phyloP scores from a whole-genome alignment of 2,113 vertebrate species.

The Macquaria australasica region DNA sequence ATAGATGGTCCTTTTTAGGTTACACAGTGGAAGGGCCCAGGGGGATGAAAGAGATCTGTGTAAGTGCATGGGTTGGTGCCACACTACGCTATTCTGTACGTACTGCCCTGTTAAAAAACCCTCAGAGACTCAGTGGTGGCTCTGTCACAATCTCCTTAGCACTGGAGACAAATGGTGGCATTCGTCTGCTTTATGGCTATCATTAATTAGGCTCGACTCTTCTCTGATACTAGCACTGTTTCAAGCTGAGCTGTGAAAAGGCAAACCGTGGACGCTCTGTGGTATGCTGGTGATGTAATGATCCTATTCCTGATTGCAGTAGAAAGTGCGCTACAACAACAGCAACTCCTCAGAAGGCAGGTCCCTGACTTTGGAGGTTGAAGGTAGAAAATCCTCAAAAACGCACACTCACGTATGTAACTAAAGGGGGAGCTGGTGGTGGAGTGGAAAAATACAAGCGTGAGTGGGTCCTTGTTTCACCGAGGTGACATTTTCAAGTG shows the following conservation, averaged over 20 bases:
- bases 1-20: conserved; percentile 70
- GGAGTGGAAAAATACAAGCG: conserved; percentile 65
- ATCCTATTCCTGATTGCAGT: conserved; percentile 18
- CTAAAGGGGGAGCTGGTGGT: conserved; percentile 31
- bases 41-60: conserved; percentile 57
- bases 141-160: conserved; percentile 63
- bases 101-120: conserved; percentile 36
- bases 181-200: conserved; percentile 65
- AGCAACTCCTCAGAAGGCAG: conserved; percentile 1
- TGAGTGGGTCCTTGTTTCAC: conserved; percentile 77
- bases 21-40: conserved; percentile 51
- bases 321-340: neutral
- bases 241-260: conserved; percentile 48
- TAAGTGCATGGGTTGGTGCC: conserved; percentile 57
- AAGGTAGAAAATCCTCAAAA: conserved; percentile 26
- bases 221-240: conserved; percentile 64
- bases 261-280: conserved; percentile 21
- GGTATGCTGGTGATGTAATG: conserved; percentile 38
- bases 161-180: conserved; percentile 71
- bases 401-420: conserved; percentile 24
- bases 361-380: conserved; percentile 40
- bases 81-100: conserved; percentile 43
- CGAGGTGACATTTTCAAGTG: conserved; percentile 79
- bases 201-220: conserved; percentile 78
- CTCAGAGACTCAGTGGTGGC: conserved; percentile 44